Percentiles rank a stretch among this genome's conserved stretches.
Evolutionary conservation across 2,888 invertebrate genomes (phyloP).

Genomic region (Papilio gigon): DNA sequence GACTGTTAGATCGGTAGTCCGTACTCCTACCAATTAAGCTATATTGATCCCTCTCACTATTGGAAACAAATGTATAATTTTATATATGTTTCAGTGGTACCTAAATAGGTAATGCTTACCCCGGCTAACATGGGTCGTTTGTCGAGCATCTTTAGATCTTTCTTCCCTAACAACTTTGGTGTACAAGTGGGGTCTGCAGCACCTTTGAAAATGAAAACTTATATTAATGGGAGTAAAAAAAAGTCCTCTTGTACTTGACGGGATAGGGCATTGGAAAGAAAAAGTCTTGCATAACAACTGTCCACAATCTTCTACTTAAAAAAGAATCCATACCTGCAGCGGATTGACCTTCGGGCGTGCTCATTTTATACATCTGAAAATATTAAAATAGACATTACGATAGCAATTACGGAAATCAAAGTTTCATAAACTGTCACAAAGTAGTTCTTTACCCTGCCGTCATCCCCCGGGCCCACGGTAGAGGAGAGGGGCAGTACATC

Average conservation of each 20-base stretch:
- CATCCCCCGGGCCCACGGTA: slow-evolving; percentile 71
- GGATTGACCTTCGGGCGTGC: slow-evolving; percentile 53
- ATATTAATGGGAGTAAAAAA: not conserved
- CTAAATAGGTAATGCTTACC: slow-evolving; percentile 10
- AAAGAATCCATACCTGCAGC: slow-evolving; percentile 57
- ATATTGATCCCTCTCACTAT: too few species aligned
- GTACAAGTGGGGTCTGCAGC: slow-evolving; percentile 59
- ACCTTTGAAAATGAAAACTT: slow-evolving; percentile 48
- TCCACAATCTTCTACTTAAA: not conserved
- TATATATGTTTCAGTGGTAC: too few species aligned
- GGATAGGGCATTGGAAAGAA: not conserved
- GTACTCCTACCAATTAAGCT: too few species aligned
- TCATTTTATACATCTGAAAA: slow-evolving; percentile 73
- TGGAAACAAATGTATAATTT: too few species aligned
- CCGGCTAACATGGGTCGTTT: slow-evolving; percentile 17
- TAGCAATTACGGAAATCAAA: too few species aligned
- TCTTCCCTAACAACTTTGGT: slow-evolving; percentile 51
- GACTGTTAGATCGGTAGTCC: too few species aligned
- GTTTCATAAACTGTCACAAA: too few species aligned
- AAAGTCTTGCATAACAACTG: not conserved
- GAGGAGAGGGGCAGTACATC: slow-evolving; percentile 81
- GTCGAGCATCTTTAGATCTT: slow-evolving; percentile 46
- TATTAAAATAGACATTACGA: too few species aligned
- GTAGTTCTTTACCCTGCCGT: slow-evolving; percentile 64
- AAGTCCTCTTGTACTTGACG: not conserved